Conservation (phyloP, 2,113 vertebrate genomes). For the Mirza zaza region DNA sequence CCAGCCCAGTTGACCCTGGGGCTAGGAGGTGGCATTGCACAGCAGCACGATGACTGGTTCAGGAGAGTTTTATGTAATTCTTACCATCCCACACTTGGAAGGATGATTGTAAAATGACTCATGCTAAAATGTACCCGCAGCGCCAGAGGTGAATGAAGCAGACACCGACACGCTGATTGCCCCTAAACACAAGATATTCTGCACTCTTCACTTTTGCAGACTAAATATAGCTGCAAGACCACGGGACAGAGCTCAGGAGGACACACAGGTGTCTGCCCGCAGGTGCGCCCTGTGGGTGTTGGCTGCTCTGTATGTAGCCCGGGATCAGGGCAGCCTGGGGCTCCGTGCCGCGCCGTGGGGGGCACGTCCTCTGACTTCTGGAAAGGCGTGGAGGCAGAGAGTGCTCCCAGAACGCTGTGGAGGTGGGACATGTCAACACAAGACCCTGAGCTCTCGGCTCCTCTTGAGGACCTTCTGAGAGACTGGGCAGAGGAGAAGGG, state of each 20-base stretch:
- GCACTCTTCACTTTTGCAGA: not conserved
- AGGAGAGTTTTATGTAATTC: not conserved
- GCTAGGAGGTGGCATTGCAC: not conserved
- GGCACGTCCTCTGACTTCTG: accelerated
- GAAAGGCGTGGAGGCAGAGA: accelerated
- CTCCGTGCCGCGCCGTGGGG: not conserved
- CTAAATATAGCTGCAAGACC: not conserved
- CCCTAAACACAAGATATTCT: not conserved
- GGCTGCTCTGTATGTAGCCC: not conserved
- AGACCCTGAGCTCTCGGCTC: not conserved
- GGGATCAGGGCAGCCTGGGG: no score
- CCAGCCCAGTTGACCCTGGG: not conserved
- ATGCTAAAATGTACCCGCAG: not conserved
- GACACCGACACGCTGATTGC: not conserved
- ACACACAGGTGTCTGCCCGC: not conserved
- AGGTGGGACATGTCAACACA: accelerated
- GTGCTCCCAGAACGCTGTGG: no score
- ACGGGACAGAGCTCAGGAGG: not conserved
- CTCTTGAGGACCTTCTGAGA: not conserved
- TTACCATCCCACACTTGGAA: not conserved
- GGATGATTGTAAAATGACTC: not conserved
- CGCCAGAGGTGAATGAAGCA: not conserved
- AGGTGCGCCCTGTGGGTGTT: not conserved
- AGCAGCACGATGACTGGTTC: not conserved
- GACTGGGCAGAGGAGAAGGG: not conserved